phyloP scores from a whole-genome alignment of 2,888 invertebrate genomes.

The Volucella bombylans region DNA sequence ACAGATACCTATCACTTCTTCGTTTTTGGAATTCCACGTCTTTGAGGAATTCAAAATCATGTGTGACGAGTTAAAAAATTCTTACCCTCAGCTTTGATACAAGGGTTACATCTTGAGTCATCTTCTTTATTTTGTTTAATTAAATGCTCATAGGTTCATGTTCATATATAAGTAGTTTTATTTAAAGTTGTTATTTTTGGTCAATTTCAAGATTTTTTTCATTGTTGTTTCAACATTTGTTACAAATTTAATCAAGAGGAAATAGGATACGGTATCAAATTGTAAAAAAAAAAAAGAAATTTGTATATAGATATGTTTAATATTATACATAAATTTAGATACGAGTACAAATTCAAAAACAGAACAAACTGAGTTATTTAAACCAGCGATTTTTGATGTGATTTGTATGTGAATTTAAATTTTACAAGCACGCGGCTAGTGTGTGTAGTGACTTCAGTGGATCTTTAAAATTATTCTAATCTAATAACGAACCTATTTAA shows the following conservation, averaged over 20 bases:
- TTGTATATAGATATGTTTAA: too few relatives aligned
- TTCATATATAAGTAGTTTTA: neutral
- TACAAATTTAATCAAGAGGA: neutral
- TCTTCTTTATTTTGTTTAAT: slow-evolving; percentile 52
- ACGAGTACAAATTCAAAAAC: neutral
- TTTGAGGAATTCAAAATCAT: slow-evolving; percentile 8
- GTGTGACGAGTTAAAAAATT: slow-evolving; percentile 11
- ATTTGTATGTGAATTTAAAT: neutral
- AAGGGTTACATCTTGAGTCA: slow-evolving; percentile 54
- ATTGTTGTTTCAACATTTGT: slow-evolving; percentile 11
- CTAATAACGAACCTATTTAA: too few relatives aligned
- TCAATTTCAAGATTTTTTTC: slow-evolving; percentile 32
- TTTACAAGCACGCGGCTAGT: too few relatives aligned
- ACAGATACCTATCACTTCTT: neutral
- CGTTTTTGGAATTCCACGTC: slow-evolving; percentile 45
- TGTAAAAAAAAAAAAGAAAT: too few relatives aligned
- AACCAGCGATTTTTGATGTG: neutral
- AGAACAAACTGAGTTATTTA: slow-evolving; percentile 22
- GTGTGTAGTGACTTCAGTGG: too few relatives aligned
- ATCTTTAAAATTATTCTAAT: too few relatives aligned
- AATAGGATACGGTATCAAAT: too few relatives aligned
- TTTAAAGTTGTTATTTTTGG: slow-evolving; percentile 28
- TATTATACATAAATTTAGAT: neutral
- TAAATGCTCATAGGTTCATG: slow-evolving; percentile 30
- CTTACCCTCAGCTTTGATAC: slow-evolving; percentile 52